These are phyloP conservation scores for Cryptomyrus ogoouensis DNA, from an alignment of 2,113 vertebrate species.

Conservation along the genomic window DNA sequence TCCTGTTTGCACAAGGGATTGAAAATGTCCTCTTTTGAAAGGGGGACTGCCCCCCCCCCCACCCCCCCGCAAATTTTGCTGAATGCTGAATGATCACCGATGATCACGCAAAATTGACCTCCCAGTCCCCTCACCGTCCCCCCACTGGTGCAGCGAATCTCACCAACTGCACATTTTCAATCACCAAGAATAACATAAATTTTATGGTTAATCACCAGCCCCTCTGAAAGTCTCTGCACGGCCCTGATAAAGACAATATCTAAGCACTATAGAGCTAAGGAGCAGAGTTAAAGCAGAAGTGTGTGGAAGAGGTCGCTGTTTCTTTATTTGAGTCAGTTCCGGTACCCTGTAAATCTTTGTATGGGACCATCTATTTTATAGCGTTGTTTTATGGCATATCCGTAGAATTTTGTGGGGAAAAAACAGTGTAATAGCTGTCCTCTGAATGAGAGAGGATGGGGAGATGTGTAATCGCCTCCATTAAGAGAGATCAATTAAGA, in stretches of 20 bases:
- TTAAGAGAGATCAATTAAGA: conserved; percentile 15
- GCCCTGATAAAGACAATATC: not conserved
- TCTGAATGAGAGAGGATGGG: not conserved
- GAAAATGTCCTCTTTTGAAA: not conserved
- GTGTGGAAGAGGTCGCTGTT: not conserved
- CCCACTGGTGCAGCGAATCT: not conserved
- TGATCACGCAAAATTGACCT: not conserved
- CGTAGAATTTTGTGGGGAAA: not conserved
- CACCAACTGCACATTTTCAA: not conserved
- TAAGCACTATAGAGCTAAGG: not conserved
- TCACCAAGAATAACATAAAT: not conserved
- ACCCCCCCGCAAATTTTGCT: not conserved
- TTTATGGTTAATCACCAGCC: not conserved
- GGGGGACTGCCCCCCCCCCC: too few relatives aligned
- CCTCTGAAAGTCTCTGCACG: not conserved
- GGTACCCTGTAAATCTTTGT: not conserved
- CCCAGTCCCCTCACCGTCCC: not conserved
- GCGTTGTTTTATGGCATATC: not conserved
- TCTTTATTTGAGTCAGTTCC: not conserved
- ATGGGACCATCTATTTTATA: not conserved
- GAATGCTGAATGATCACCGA: not conserved
- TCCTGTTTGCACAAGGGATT: not conserved
- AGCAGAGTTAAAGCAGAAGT: not conserved
- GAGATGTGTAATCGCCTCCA: conserved; percentile 6
- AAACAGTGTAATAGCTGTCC: not conserved